Evolutionary conservation across 2,113 vertebrate species (phyloP), one percentile per base, ranked within the genome.

Genomic region (Corynorhinus townsendii): DNA sequence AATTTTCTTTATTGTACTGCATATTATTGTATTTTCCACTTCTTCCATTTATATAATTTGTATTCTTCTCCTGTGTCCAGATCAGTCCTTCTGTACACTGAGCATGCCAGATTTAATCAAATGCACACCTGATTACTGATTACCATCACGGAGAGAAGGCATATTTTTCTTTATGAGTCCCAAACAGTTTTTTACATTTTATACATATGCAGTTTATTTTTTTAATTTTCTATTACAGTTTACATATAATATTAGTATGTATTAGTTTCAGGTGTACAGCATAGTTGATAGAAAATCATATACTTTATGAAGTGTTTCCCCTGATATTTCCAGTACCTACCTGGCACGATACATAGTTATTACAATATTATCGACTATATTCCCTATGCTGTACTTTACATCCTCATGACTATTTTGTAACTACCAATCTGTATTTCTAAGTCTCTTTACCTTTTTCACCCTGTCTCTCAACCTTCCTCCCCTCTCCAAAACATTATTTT

Each of bases 111-210:
- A 54, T 86, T 86, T 92, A 95, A 92, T 83, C 8, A 1, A 86
- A 69, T 75, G 49, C 54, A 90, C 17, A 81, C 64, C 64, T 72
- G 73, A 92, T 83, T 80, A 86, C 24, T 86, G 54, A 81, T 79
- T 62, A 79, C 59, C 35, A 24, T 83, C 35, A 54, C 7, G 80
- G 54, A 91, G 10, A 35, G 1, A 90, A 75, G n/a, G 38, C 82
- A 89, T 43, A 30, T 43, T 84, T 92, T 94, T 90, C 75, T 96
- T 93, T 91, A 68, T 92, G 83, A 76, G n/a, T 89, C 26, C 49
- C 66, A 95, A 92, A 95, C 12, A 73, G 40, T 92, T 92, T 52
- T 77, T 49, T n/a, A 77, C 45, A 33, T 49, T 77, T 52, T n/a
- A 76, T 77, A 11, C 19, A n/a, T 33, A 4, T 76, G 30, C 30